Conservation (phyloP, 1,140 invertebrate genomes). For the Papilio aristodemus region DNA sequence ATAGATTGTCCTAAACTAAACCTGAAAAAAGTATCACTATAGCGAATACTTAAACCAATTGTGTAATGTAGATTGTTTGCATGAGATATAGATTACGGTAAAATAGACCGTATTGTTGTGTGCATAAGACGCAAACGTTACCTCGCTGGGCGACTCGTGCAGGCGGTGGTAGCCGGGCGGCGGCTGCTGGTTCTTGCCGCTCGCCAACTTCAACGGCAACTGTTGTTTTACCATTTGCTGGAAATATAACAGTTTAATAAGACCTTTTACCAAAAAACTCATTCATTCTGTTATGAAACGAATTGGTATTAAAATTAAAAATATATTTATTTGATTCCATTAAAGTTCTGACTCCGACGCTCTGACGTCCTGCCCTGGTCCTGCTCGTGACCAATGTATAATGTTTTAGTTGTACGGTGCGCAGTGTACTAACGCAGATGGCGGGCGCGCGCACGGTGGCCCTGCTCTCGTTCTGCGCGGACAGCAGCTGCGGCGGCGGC, state of each 20-base stretch:
- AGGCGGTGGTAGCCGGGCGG: slow-evolving; percentile 66
- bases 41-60: too few species aligned
- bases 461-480: slow-evolving; percentile 67
- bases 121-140: slow-evolving; percentile 35
- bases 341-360: too few species aligned
- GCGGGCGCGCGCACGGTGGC: slow-evolving; percentile 58
- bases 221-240: slow-evolving; percentile 88
- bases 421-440: slow-evolving; percentile 45
- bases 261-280: too few species aligned
- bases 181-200: slow-evolving; percentile 65
- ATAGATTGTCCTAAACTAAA: too few species aligned
- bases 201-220: slow-evolving; percentile 89
- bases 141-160: slow-evolving; percentile 71
- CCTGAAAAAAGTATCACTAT: too few species aligned
- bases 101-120: neutral
- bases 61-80: too few species aligned
- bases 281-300: too few species aligned
- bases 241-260: slow-evolving; percentile 33
- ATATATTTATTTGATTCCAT: too few species aligned
- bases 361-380: too few species aligned
- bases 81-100: neutral
- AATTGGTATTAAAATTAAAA: too few species aligned
- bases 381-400: too few species aligned
- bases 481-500: slow-evolving; percentile 69
- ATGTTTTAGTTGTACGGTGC: too few species aligned